phyloP scores from a whole-genome alignment of 2,113 vertebrate genomes.

The Empidonax traillii region DNA sequence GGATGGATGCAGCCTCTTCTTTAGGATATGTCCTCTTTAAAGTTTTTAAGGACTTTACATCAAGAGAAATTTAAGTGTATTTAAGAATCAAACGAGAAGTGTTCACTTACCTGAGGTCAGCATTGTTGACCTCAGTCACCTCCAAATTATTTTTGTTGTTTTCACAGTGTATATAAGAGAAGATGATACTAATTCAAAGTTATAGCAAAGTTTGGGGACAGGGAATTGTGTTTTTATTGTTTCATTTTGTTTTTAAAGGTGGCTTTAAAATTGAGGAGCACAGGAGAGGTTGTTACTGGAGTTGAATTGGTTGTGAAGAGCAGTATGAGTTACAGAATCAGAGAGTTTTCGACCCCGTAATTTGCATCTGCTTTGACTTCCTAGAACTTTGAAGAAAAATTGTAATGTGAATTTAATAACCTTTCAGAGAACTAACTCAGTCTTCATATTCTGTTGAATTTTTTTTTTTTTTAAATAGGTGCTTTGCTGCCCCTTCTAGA shows the following conservation, averaged over 20 bases:
- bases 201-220: background rate
- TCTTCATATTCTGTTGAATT: background rate
- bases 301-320: background rate
- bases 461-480: background rate
- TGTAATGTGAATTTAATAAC: background rate
- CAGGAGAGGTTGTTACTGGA: background rate
- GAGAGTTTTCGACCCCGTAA: background rate
- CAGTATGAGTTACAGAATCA: background rate
- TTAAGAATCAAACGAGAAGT: background rate
- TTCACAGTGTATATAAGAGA: background rate
- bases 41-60: background rate
- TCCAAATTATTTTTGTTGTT: background rate
- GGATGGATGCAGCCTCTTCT: background rate
- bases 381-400: background rate
- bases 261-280: background rate
- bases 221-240: background rate
- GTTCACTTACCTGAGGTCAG: background rate
- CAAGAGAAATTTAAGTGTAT: background rate
- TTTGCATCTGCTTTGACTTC: background rate
- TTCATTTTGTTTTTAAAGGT: background rate
- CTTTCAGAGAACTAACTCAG: background rate
- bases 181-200: background rate
- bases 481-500: background rate
- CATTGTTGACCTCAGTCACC: background rate
- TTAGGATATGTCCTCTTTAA: background rate